Conservation (phyloP, 37 sponge, comb jelly and placozoan species). For the Eunapius fragilis region DNA sequence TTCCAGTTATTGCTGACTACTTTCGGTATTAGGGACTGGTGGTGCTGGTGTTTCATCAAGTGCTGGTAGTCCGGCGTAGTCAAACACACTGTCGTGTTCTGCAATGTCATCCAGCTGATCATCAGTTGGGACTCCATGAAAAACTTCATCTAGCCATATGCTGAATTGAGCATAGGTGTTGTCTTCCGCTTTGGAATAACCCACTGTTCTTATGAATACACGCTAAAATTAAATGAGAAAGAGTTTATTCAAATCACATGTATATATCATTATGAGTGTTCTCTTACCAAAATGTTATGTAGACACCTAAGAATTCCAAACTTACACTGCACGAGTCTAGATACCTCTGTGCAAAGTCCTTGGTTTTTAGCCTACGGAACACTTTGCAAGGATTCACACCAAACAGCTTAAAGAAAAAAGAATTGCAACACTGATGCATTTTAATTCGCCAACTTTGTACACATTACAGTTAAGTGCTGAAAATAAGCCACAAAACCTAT, state of each 20-base stretch:
- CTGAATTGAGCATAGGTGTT: neutral
- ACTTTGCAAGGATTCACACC: too few species aligned
- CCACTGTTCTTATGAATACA: neutral
- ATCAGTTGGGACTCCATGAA: neutral
- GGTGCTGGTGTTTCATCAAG: neutral
- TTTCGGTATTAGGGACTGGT: neutral
- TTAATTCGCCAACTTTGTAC: too few species aligned
- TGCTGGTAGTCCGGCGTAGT: neutral
- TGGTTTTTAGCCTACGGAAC: too few species aligned
- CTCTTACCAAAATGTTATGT: too few species aligned
- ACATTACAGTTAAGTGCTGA: too few species aligned
- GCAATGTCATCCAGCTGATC: neutral
- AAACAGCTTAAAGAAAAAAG: too few species aligned
- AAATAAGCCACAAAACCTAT: too few species aligned
- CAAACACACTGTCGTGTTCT: neutral
- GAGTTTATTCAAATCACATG: neutral
- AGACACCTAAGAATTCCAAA: too few species aligned
- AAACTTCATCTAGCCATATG: neutral
- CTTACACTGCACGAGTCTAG: too few species aligned
- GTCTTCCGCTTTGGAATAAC: neutral
- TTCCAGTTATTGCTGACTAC: neutral
- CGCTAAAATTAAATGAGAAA: neutral
- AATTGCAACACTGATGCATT: too few species aligned
- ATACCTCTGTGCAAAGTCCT: too few species aligned
- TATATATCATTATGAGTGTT: too few species aligned